Evolutionary conservation across 2,113 vertebrate species (phyloP), one percentile per base, ranked within the genome.

Genomic region (Chloebia gouldiae): DNA sequence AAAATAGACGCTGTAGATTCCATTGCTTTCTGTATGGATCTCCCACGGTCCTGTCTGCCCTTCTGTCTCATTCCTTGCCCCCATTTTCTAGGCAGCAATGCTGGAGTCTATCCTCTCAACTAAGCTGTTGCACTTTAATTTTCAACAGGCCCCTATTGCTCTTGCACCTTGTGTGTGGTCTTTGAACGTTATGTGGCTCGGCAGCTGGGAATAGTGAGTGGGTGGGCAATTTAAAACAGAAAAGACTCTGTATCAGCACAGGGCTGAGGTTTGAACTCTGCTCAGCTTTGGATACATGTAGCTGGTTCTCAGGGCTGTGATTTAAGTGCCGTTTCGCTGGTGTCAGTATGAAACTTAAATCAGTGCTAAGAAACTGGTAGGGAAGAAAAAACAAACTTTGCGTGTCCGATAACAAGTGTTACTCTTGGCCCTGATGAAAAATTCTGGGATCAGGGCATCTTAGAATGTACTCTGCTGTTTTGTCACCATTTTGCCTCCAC

Each of bases 121-220:
- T 95, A 60, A 96, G 93, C 73, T 50, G 57, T 92, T 86, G 82
- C 75, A 85, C 81, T 96, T 97, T 98, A 97, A 98, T 98, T 97
- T 98, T 96, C 64, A 79, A 96, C 98, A 97, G 98, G 96, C 97
- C 97, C 87, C 54, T 97, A 71, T 94, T 61, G 88, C 97, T 91
- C 93, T 96, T 97, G 93, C 95, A 98, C 96, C 97, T 96, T 97
- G 97, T 98, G 98, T 98, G 98, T 98, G 98, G 98, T 98, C 97
- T 97, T 96, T 92, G 92, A 93, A 97, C 33, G 45, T 97, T 97
- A 97, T 95, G 96, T 91, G 93, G 96, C 92, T 97, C 95, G 2
- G 95, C 98, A 98, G 98, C 98, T 98, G 98, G 97, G 97, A 97
- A 93, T 90, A 97, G 97, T 96, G 97, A 97, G 95, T 95, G 96